Evolutionary conservation across 92 coral and sea anemone species (phyloP).

Genomic region (Muricea muricata): DNA sequence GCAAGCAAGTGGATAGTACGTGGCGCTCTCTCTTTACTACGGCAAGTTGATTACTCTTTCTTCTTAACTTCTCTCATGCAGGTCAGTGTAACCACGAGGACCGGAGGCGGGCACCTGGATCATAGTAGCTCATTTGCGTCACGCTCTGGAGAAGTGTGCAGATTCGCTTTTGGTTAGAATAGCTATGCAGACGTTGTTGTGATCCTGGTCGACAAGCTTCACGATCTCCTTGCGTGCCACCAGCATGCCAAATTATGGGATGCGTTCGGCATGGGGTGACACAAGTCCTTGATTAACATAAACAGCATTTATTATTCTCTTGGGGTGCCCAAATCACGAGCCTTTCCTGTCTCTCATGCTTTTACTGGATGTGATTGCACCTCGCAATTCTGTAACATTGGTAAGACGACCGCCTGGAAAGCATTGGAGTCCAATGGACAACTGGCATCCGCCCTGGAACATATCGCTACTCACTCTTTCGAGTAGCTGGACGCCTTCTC

Average conservation of each 20-base stretch:
- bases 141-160: neutral
- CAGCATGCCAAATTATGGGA: slow-evolving; percentile 55
- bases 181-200: slow-evolving; percentile 62
- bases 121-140: too few relatives aligned
- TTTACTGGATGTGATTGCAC: slow-evolving; percentile 67
- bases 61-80: too few relatives aligned
- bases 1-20: too few relatives aligned
- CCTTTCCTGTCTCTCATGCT: slow-evolving; percentile 63
- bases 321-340: slow-evolving; percentile 56
- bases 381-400: slow-evolving; percentile 56
- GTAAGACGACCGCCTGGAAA: slow-evolving; percentile 62
- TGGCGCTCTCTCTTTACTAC: too few relatives aligned
- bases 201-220: slow-evolving; percentile 68
- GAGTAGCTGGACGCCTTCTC: slow-evolving; percentile 28
- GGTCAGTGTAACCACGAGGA: too few relatives aligned
- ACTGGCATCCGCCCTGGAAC: slow-evolving; percentile 43
- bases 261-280: slow-evolving; percentile 70
- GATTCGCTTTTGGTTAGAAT: slow-evolving; percentile 43
- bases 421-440: slow-evolving; percentile 33
- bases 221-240: slow-evolving; percentile 56
- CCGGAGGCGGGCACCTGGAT: too few relatives aligned
- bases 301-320: slow-evolving; percentile 58
- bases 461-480: slow-evolving; percentile 53
- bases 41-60: too few relatives aligned
- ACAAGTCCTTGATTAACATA: slow-evolving; percentile 53